phyloP scores from a whole-genome alignment of 1,140 invertebrate genomes.

The Aphis craccivora region DNA sequence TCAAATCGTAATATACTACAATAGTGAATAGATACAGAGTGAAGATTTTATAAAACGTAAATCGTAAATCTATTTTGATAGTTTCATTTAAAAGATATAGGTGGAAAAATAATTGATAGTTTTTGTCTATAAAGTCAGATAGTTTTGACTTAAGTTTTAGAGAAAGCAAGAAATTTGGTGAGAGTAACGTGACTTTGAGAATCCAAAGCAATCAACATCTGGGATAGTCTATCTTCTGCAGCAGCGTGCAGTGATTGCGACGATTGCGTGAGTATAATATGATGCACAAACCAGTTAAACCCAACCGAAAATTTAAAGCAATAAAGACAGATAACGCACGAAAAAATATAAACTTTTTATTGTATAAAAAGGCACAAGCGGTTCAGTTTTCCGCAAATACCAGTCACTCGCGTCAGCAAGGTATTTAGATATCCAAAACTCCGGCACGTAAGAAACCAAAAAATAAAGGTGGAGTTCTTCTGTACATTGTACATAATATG shows the following conservation, averaged over 20 bases:
- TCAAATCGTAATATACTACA: not conserved
- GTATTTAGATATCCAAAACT: not conserved
- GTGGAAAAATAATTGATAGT: not conserved
- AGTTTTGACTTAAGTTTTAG: not conserved
- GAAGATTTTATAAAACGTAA: not conserved
- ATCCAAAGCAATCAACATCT: not conserved
- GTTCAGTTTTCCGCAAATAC: not conserved
- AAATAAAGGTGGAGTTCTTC: not conserved
- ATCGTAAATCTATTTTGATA: not conserved
- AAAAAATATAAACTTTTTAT: not conserved
- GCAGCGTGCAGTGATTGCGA: too few species aligned
- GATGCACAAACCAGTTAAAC: not conserved
- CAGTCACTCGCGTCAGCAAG: not conserved
- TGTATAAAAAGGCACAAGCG: not conserved
- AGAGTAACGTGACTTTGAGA: not conserved
- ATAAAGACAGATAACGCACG: not conserved
- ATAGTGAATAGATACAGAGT: not conserved
- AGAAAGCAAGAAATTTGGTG: not conserved
- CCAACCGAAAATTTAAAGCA: not conserved
- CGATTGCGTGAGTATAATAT: not conserved
- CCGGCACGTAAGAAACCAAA: not conserved
- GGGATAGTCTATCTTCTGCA: not conserved
- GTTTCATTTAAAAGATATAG: not conserved
- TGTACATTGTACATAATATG: not conserved
- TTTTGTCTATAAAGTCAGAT: not conserved